Conservation (phyloP, 2,888 invertebrate genomes). For the Amorpha juglandis region DNA sequence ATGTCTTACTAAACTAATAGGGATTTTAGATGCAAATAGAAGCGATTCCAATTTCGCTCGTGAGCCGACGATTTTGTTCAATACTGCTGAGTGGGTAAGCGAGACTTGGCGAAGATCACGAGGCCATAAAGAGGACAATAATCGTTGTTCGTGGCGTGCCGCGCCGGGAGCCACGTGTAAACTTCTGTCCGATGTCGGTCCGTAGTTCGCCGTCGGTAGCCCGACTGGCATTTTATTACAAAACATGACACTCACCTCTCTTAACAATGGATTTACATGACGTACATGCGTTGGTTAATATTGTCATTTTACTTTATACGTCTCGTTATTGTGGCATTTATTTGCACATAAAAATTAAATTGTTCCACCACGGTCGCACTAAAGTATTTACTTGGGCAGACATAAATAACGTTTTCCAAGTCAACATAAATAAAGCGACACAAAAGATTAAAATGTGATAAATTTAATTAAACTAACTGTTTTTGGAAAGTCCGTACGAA, state of each 20-base stretch:
- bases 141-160: slow-evolving; percentile 62
- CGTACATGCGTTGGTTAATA: neutral
- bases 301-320: slow-evolving; percentile 1
- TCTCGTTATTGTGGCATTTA: slow-evolving; percentile 14
- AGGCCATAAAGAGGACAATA: slow-evolving; percentile 67
- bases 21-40: slow-evolving; percentile 62
- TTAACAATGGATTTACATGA: slow-evolving; percentile 25
- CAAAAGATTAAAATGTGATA: slow-evolving; percentile 18
- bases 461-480: slow-evolving; percentile 18
- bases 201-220: slow-evolving; percentile 46
- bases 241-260: slow-evolving; percentile 32
- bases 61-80: slow-evolving; percentile 55
- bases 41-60: slow-evolving; percentile 49
- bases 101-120: slow-evolving; percentile 63
- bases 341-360: slow-evolving; percentile 4
- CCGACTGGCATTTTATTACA: slow-evolving; percentile 47
- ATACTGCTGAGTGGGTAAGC: slow-evolving; percentile 42
- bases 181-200: slow-evolving; percentile 51
- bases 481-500: slow-evolving; percentile 9
- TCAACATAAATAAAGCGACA: slow-evolving; percentile 10
- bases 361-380: neutral
- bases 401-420: slow-evolving; percentile 10
- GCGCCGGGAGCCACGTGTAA: slow-evolving; percentile 59
- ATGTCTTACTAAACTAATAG: slow-evolving; percentile 55
- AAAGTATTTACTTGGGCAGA: neutral